Conservation (phyloP, 2,888 invertebrate species). For the Sclerodermus sp. region DNA sequence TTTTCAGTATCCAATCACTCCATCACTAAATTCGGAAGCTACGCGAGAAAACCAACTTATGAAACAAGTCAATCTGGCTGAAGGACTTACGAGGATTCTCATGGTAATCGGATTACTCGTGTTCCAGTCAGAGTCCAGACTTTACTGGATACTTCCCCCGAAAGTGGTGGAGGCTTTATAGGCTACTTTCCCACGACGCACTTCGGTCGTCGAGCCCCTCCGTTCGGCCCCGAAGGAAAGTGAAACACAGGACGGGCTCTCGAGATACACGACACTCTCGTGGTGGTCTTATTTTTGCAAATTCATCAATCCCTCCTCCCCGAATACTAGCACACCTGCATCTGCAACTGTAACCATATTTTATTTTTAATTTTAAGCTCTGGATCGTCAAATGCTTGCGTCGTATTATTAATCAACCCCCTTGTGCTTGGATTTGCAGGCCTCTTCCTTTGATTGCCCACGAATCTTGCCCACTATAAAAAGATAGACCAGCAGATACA, state of each 20-base stretch:
- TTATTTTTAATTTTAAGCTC: no score
- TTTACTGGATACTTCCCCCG: conserved; percentile 55
- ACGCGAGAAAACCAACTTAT: no score
- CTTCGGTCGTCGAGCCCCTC: conserved; percentile 19
- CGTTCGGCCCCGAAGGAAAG: conserved; percentile 46
- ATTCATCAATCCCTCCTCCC: not conserved
- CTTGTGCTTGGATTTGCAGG: no score
- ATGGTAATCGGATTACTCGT: conserved; percentile 40
- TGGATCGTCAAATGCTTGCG: no score
- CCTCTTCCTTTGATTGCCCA: no score
- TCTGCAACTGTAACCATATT: no score
- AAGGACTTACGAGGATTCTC: conserved; percentile 52
- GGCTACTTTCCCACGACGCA: conserved; percentile 52
- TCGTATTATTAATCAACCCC: no score
- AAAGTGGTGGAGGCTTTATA: conserved; percentile 50
- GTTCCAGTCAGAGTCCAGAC: conserved; percentile 47
- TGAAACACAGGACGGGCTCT: no score
- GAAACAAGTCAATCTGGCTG: no score
- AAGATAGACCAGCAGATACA: no score
- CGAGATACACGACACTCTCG: not conserved
- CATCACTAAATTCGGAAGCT: conserved; percentile 4
- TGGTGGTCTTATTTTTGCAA: not conserved
- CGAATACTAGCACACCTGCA: not conserved
- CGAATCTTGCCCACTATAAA: no score
- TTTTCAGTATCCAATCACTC: not conserved